phyloP scores from a whole-genome alignment of 2,888 invertebrate genomes.

The Ornithoptera priamus region DNA sequence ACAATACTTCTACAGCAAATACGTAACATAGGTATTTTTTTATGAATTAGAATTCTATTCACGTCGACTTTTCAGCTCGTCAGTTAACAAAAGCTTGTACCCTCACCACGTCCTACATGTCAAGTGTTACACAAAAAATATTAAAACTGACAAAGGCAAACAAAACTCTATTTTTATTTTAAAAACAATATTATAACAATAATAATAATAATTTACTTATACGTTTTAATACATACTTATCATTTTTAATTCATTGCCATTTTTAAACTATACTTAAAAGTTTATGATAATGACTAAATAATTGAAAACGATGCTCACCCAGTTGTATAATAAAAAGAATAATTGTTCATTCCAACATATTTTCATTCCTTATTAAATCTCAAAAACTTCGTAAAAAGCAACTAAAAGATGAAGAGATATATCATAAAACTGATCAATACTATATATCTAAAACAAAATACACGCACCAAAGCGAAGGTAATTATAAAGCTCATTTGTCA shows the following conservation, averaged over 20 bases:
- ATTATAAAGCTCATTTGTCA: conserved; percentile 23
- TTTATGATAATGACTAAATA: neutral
- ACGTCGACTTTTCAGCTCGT: conserved; percentile 16
- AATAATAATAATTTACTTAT: neutral
- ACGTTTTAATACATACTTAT: neutral
- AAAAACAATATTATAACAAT: neutral
- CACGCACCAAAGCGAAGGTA: conserved; percentile 7
- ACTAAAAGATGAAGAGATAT: neutral
- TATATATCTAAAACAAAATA: conserved; percentile 2
- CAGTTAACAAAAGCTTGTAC: conserved; percentile 8
- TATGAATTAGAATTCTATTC: conserved; percentile 1
- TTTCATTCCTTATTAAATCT: neutral
- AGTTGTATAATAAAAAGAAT: neutral
- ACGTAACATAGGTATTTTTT: neutral
- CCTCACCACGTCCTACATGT: conserved; percentile 16
- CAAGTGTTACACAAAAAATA: conserved; percentile 18
- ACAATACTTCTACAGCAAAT: neutral
- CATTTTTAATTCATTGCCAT: neutral
- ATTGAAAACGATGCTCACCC: neutral
- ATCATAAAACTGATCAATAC: neutral
- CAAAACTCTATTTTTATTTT: neutral
- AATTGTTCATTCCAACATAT: too few species aligned
- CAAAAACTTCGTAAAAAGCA: neutral
- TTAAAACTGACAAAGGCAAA: conserved; percentile 11
- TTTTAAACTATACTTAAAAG: neutral